Evolutionary conservation across 53 echinoderm and acorn worm species (phyloP).

Genomic region (Mesocentrotus franciscanus): DNA sequence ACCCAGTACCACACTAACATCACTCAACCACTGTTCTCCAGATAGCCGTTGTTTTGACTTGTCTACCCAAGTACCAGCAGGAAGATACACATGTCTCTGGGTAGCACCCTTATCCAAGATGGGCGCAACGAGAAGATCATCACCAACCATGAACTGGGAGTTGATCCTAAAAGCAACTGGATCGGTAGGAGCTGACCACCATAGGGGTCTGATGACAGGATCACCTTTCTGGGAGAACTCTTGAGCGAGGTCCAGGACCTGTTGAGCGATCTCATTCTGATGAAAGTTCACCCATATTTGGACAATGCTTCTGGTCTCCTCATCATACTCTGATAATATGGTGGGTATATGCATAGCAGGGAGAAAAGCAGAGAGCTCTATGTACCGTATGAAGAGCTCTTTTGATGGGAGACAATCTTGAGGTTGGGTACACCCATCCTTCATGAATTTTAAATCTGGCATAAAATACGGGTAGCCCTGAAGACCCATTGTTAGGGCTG

Average conservation of each 20-base stretch:
- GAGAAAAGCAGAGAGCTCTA: constrained; percentile 86
- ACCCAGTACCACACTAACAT: constrained; percentile 28
- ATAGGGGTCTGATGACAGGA: constrained; percentile 86
- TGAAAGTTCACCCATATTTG: constrained; percentile 82
- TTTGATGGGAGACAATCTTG: constrained; percentile 68
- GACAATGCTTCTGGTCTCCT: constrained; percentile 67
- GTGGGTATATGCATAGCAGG: constrained; percentile 92
- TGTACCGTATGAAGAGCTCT: constrained; percentile 87
- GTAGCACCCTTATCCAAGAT: constrained; percentile 67
- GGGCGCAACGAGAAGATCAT: constrained; percentile 87
- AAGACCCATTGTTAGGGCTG: constrained; percentile 83
- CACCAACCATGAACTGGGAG: constrained; percentile 90
- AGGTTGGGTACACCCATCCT: constrained; percentile 31
- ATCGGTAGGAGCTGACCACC: constrained; percentile 78
- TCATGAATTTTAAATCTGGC: constrained; percentile 74
- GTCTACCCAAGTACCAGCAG: constrained; percentile 82
- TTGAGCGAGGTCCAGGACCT: constrained; percentile 57
- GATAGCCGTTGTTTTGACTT: neutral
- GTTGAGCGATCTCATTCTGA: constrained; percentile 61
- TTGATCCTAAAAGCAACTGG: constrained; percentile 70
- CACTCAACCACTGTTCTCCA: constrained; percentile 45
- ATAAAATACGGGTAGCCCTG: constrained; percentile 92
- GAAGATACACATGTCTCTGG: constrained; percentile 85
- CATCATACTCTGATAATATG: constrained; percentile 76
- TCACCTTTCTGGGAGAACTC: constrained; percentile 67